Base-by-base conservation (phyloP, 2,888 invertebrate genomes). In the Crossocerus cetratus region DNA sequence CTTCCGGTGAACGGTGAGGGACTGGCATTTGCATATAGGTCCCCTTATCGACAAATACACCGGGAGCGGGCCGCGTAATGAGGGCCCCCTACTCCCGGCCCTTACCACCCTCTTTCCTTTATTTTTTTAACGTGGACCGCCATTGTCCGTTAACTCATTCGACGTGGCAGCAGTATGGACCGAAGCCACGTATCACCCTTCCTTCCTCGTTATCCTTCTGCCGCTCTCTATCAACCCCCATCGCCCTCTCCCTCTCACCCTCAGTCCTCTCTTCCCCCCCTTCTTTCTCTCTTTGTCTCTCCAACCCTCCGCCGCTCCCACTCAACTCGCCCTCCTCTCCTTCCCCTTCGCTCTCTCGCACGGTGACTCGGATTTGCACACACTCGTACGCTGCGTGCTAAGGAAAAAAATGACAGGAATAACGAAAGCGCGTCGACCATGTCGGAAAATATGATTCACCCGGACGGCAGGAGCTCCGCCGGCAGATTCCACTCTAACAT, bases 31-130 rank as follows among this genome's bases (percentile, higher is more conserved):
- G 88, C 88, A 88, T 89, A 86, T 85, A 84, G 84, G 82, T 84
- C 87, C 88, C 89, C 87, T 89, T 88, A 89, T 89, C 89, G 87
- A 88, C 86, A 89, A 88, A 88, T 88, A 89, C 83, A 86, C 86
- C 85, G 85, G 83, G 86, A 86, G 85, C 85, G 83, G 86, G 85
- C 84, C 81, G 83, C 81, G 86, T 89, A 89, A 89, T 88, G 88
- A 89, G 87, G 87, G 84, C 84, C 84, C 85, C 83, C 69, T 72
- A 74, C 79, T 80, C 77, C 80, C 72, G 64, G 14, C 49, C 69
- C 65, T 72, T 61, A 22, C 72, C 53, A 74, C 77, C 76, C 78
- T 75, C 77, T 75, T 77, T 78, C 81, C 79, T 81, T 76, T 82
- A 77, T 84, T 81, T 84, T 83, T 86, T 84, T 77, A 81, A 80